Percentiles rank a stretch among this genome's conserved stretches.
Conservation (phyloP, 2,888 invertebrate genomes). For the Acrobasis consociella region DNA sequence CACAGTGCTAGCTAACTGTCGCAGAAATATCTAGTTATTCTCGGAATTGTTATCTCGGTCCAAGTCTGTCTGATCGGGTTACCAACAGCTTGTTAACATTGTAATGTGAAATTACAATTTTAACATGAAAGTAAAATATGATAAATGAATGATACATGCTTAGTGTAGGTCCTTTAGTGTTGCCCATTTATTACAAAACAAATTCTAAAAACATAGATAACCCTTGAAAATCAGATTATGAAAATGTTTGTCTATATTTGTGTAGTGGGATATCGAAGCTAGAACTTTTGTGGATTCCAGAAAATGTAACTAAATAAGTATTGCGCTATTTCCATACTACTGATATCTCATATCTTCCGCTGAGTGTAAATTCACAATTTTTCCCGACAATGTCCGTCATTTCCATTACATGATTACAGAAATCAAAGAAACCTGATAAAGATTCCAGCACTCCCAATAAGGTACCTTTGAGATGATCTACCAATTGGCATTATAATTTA, state of each 20-base stretch:
- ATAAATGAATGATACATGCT: too few species aligned
- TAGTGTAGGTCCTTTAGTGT: too few species aligned
- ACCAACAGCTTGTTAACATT: too few species aligned
- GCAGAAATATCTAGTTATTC: too few species aligned
- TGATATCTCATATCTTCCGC: neutral
- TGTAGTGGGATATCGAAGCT: neutral
- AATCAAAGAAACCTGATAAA: conserved; percentile 90
- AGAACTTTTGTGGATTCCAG: neutral
- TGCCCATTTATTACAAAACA: too few species aligned
- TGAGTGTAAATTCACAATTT: neutral
- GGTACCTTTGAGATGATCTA: conserved; percentile 81
- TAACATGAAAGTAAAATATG: too few species aligned
- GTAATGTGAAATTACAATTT: too few species aligned
- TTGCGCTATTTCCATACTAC: neutral
- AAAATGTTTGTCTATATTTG: neutral
- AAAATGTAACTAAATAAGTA: neutral
- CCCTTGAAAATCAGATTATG: neutral
- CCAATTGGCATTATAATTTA: conserved; percentile 37
- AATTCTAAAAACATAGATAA: neutral
- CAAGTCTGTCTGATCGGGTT: too few species aligned
- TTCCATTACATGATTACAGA: conserved; percentile 83
- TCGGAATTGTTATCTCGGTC: too few species aligned
- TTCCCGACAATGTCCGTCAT: conserved; percentile 41
- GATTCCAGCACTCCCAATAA: conserved; percentile 86
- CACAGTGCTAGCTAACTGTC: too few species aligned